phyloP scores from a whole-genome alignment of 2,113 vertebrate genomes.

The Phylloscopus whistleri region DNA sequence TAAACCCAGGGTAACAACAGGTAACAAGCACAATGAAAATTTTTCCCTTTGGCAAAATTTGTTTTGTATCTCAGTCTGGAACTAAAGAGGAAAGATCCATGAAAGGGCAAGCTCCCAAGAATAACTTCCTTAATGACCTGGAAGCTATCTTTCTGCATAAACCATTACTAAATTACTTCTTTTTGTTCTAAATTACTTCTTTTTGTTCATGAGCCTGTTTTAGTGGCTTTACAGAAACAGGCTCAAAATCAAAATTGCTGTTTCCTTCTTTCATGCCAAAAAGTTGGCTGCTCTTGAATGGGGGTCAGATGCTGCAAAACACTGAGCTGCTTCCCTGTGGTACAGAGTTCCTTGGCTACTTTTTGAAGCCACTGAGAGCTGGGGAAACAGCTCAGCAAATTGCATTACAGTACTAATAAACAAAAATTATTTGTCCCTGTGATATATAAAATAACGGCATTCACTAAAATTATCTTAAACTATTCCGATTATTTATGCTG shows the following conservation, averaged over 20 bases:
- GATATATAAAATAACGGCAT: not conserved
- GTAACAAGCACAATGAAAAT: not conserved
- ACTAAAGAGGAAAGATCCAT: not conserved
- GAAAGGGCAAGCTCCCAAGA: not conserved
- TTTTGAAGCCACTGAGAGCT: not conserved
- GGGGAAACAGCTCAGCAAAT: not conserved
- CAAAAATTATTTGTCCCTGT: not conserved
- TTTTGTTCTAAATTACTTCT: not conserved
- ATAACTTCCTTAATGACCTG: slow-evolving; percentile 37
- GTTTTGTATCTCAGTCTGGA: not conserved
- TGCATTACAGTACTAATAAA: not conserved
- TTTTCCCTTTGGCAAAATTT: not conserved
- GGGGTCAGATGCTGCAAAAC: not conserved
- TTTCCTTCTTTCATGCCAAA: not conserved
- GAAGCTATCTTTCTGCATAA: slow-evolving; percentile 6
- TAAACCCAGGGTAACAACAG: slow-evolving; percentile 3
- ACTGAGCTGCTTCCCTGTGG: not conserved
- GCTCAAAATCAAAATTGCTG: not conserved
- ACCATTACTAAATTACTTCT: not conserved
- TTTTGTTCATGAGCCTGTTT: not conserved
- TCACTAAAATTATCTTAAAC: not conserved
- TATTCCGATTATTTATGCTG: not conserved
- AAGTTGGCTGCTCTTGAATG: not conserved
- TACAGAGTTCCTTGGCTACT: not conserved
- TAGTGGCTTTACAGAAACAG: not conserved